Percentiles rank a stretch among this genome's conserved stretches.
Conservation (phyloP, 2,113 vertebrate genomes). For the Coracopsis vasa region DNA sequence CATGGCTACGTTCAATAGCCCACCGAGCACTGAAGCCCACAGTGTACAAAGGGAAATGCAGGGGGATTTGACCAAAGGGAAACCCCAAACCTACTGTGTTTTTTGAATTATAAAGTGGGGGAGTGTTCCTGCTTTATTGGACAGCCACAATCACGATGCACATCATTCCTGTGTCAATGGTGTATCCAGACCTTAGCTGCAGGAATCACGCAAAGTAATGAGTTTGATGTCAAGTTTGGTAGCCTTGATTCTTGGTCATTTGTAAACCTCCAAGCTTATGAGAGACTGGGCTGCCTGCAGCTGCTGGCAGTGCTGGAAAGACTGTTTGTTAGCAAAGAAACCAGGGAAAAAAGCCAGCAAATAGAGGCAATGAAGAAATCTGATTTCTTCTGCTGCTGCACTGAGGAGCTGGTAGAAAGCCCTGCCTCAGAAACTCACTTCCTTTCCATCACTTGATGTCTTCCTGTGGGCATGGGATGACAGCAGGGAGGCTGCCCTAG, state of each 20-base stretch:
- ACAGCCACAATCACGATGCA: not conserved
- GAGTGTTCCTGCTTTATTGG: not conserved
- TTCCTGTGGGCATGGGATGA: not conserved
- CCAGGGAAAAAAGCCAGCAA: accelerated
- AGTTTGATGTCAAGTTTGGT: not conserved
- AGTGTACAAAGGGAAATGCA: not conserved
- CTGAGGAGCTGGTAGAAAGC: not conserved
- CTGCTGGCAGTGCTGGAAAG: accelerated
- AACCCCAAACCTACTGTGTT: not conserved
- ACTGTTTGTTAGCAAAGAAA: not conserved
- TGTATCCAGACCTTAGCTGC: not conserved
- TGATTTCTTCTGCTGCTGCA: not conserved
- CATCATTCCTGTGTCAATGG: accelerated
- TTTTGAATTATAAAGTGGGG: not conserved
- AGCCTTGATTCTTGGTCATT: not conserved
- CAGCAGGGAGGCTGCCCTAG: accelerated
- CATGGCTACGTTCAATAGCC: accelerated
- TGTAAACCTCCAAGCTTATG: not conserved
- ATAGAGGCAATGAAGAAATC: not conserved
- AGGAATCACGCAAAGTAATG: accelerated
- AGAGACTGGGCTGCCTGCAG: not conserved
- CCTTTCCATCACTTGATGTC: not conserved
- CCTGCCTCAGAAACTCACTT: not conserved
- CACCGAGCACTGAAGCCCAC: not conserved
- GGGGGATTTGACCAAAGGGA: not conserved